These are phyloP conservation scores for Noctilio leporinus DNA, from an alignment of 2,113 vertebrate species.

Conservation along the genomic window DNA sequence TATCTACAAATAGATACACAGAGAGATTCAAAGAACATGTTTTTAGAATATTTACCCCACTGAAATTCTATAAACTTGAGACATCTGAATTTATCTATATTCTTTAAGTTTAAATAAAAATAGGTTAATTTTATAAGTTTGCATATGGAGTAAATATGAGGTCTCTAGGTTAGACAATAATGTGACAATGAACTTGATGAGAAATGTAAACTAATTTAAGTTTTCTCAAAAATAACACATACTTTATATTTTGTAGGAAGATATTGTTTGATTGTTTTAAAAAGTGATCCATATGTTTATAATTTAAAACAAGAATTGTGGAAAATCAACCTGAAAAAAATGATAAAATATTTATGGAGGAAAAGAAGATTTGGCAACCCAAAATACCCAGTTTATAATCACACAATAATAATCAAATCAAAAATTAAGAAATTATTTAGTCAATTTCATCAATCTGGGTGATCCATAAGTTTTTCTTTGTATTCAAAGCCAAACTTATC, in stretches of 20 bases:
- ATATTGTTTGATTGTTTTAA: not conserved
- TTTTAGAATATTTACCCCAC: not conserved
- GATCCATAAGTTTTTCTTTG: not conserved
- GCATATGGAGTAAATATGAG: not conserved
- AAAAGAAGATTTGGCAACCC: not conserved
- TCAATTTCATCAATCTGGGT: not conserved
- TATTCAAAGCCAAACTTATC: not conserved
- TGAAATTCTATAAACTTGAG: not conserved
- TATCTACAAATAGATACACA: not conserved
- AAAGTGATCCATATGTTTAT: not conserved
- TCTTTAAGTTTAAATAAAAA: not conserved
- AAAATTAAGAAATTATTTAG: not conserved
- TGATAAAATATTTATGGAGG: not conserved
- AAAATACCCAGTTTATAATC: not conserved
- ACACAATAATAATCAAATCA: not conserved
- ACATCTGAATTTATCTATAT: not conserved
- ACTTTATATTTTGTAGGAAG: not conserved
- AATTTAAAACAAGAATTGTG: not conserved
- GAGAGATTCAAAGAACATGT: rapidly evolving
- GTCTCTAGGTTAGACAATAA: not conserved
- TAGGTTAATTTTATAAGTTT: not conserved
- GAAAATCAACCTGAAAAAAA: not conserved
- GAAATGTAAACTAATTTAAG: not conserved
- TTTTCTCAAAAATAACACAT: not conserved
- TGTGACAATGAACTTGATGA: not conserved